Percentiles rank a stretch among this genome's conserved stretches.
Conservation (phyloP, 2,888 invertebrate genomes). For the Troglohyphantes excavatus region DNA sequence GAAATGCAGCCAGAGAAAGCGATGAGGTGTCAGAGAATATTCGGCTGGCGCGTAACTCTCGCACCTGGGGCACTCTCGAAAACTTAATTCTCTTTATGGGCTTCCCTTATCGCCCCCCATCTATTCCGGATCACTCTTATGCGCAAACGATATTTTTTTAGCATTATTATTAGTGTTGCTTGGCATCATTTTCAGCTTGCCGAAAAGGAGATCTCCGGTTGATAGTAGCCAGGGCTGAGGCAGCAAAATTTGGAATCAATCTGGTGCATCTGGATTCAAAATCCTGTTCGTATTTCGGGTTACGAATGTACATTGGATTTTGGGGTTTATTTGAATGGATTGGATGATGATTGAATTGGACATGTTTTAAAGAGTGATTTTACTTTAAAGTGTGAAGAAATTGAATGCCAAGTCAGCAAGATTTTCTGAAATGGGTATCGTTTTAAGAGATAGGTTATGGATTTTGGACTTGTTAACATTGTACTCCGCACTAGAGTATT, state of each 20-base stretch:
- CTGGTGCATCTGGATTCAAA: background rate
- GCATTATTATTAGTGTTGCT: background rate
- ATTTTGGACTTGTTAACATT: no score
- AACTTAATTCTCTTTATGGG: constrained; percentile 75
- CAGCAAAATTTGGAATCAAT: constrained; percentile 29
- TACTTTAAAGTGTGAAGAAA: background rate
- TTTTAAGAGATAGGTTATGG: background rate
- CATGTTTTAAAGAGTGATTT: background rate
- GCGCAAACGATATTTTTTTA: constrained; percentile 46
- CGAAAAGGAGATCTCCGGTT: background rate
- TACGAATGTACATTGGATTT: background rate
- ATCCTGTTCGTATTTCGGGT: no score
- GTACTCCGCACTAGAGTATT: no score
- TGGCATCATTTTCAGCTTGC: background rate
- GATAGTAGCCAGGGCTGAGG: constrained; percentile 14
- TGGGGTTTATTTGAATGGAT: background rate
- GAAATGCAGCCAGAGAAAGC: constrained; percentile 44
- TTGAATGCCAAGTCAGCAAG: background rate
- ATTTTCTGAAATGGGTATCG: background rate
- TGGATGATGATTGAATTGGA: background rate
- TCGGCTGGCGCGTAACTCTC: constrained; percentile 52
- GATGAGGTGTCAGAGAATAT: constrained; percentile 71
- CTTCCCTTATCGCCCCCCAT: constrained; percentile 64
- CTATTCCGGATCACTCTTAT: constrained; percentile 54
- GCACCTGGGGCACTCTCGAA: constrained; percentile 60